Conservation (phyloP, 1,140 invertebrate genomes). For the Eufriesea mexicana region DNA sequence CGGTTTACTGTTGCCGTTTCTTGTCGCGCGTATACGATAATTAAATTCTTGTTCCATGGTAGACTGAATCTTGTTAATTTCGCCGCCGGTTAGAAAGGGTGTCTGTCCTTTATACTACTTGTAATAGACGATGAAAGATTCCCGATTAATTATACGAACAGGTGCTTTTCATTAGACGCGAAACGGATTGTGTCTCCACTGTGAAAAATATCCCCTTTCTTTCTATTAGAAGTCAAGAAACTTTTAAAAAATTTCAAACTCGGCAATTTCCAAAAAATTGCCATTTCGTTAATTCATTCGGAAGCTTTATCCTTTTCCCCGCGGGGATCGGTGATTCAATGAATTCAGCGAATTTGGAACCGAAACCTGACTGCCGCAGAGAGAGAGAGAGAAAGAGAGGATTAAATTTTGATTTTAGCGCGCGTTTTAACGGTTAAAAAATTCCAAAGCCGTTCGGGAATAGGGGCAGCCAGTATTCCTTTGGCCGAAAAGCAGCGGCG, state of each 20-base stretch:
- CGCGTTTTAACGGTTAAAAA: not conserved
- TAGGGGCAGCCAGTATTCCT: not conserved
- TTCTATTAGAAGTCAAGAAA: no score
- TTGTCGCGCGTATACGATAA: constrained; percentile 12
- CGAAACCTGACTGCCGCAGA: no score
- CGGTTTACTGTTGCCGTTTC: not conserved
- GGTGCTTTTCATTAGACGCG: no score
- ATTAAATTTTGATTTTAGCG: constrained; percentile 33
- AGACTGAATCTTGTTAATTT: not conserved
- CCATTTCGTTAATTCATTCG: not conserved
- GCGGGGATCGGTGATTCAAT: not conserved
- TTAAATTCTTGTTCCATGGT: constrained; percentile 7
- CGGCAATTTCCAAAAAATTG: not conserved
- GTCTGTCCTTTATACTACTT: no score
- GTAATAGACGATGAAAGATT: not conserved
- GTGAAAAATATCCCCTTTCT: no score
- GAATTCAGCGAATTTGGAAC: not conserved
- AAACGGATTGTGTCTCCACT: no score
- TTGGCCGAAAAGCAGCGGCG: not conserved
- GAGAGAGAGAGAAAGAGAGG: not conserved
- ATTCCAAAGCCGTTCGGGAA: constrained; percentile 27
- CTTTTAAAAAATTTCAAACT: no score
- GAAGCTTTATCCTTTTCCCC: no score
- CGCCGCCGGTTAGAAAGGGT: not conserved
- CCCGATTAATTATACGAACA: no score